Evolutionary conservation across 2,797 vertebrate genomes (phyloP), one percentile per base, ranked within the genome.

Genomic region (Lithobates sylvaticus): DNA sequence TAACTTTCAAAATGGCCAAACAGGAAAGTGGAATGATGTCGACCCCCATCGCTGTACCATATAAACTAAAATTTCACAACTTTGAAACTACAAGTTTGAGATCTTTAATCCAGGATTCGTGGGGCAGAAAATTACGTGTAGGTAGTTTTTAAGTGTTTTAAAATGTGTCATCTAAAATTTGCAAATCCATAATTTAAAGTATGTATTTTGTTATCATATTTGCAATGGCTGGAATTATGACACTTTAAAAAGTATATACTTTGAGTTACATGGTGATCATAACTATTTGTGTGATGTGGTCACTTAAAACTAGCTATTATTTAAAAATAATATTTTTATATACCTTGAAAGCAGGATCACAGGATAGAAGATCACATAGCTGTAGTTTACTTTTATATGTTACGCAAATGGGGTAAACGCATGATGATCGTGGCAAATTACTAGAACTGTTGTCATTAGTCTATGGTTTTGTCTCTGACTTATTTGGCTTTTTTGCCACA

Each of bases 1-100:
- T 65, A 65, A 26, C 23, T 65, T 50, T 81, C n/a, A 36, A 26
- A 72, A 58, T 81, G 29, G n/a, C 54, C 1, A 79, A 72, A 39
- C 7, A 81, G 13, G 71, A 72, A 50, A 69, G 32, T 26, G 12
- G 13, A 72, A 42, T 8, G 32, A 65, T 65, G 61, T 65, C n/a
- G 3, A 47, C 58, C 79, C 79, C 79, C 79, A 81, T 81, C 23
- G 34, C 79, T 39, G 79, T 73, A 81, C 69, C 79, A 81, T 81
- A 73, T 81, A 32, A 81, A 58, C 58, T 72, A 2, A 72, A 10
- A 61, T 36, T 54, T 39, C 16, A 58, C 32, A 27, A 27, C n/a
- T 81, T 54, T 36, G 47, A 44, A 70, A 36, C 21, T 71, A 73
- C 47, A 26, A 65, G 61, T 65, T 23, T 65, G 61, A 26, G 61